These are phyloP conservation scores for Hydrocynus forskahlii DNA, from an alignment of 2,797 vertebrate genomes.

Conservation along the genomic window DNA sequence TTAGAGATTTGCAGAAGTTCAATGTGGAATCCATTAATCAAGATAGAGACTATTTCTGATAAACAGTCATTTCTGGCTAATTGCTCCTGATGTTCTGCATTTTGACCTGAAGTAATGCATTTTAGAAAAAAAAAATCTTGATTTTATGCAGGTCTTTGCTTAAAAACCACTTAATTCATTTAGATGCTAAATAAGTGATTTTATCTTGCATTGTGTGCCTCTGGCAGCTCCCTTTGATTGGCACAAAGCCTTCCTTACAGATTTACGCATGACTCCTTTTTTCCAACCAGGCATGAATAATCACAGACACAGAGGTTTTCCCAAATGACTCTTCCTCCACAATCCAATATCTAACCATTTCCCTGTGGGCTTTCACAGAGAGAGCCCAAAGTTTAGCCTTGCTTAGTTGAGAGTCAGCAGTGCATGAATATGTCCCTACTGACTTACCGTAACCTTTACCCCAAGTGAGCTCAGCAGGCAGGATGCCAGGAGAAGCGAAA, in stretches of 20 bases:
- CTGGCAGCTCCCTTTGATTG: neutral
- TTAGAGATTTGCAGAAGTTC: too few relatives aligned
- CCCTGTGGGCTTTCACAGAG: neutral
- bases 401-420: slow-evolving; percentile 5
- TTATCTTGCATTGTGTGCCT: neutral
- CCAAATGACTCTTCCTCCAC: neutral
- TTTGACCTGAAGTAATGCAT: too few relatives aligned
- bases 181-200: neutral
- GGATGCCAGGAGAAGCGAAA: slow-evolving; percentile 30
- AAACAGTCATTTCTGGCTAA: too few relatives aligned
- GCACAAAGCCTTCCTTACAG: neutral
- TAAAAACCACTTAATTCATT: neutral
- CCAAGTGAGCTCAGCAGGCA: slow-evolving; percentile 38
- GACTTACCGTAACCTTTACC: slow-evolving; percentile 49
- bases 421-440: neutral
- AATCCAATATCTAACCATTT: slow-evolving; percentile 16
- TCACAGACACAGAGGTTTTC: neutral
- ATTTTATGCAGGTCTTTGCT: too few relatives aligned
- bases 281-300: neutral
- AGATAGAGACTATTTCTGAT: too few relatives aligned
- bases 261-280: neutral
- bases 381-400: neutral
- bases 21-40: too few relatives aligned
- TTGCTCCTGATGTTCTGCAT: too few relatives aligned
- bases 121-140: too few relatives aligned